Evolutionary conservation across 2,797 vertebrate species (phyloP).

Genomic region (Sarcoramphus papa): DNA sequence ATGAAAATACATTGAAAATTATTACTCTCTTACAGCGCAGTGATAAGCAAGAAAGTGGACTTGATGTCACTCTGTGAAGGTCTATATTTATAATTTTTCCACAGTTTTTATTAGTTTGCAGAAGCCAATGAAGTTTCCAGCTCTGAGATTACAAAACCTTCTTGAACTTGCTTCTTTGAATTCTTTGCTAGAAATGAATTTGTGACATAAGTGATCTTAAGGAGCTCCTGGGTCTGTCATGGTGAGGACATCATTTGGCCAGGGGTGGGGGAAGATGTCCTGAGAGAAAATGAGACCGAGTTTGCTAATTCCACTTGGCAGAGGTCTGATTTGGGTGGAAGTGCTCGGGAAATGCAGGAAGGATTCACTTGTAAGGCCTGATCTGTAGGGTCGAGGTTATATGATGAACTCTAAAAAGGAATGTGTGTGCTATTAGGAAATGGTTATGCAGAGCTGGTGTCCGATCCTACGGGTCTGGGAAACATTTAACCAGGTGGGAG

Average conservation of each 20-base stretch:
- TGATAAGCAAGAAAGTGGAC: background rate
- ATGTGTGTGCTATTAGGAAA: background rate
- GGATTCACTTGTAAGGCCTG: background rate
- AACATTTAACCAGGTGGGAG: background rate
- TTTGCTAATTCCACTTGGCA: background rate
- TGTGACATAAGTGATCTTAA: background rate
- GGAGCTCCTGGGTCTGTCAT: fast-evolving
- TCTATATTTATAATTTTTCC: background rate
- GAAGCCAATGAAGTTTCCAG: background rate
- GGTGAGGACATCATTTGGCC: background rate
- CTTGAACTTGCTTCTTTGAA: background rate
- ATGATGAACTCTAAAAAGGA: background rate
- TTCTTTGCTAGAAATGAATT: background rate
- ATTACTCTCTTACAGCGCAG: background rate
- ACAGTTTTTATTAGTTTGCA: background rate
- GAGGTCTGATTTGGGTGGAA: background rate
- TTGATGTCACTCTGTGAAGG: background rate
- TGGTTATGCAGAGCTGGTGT: background rate
- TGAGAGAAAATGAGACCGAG: background rate
- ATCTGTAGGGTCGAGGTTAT: fast-evolving
- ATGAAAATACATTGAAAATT: background rate
- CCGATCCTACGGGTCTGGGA: fast-evolving
- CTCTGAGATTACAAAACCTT: background rate
- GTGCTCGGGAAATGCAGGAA: background rate
- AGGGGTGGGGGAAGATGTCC: no score